A percentile compares a stretch with the other conserved stretches of the same genome.
Evolutionary conservation across 1,140 invertebrate species (phyloP).

Genomic region (Sycophaga agraensis): DNA sequence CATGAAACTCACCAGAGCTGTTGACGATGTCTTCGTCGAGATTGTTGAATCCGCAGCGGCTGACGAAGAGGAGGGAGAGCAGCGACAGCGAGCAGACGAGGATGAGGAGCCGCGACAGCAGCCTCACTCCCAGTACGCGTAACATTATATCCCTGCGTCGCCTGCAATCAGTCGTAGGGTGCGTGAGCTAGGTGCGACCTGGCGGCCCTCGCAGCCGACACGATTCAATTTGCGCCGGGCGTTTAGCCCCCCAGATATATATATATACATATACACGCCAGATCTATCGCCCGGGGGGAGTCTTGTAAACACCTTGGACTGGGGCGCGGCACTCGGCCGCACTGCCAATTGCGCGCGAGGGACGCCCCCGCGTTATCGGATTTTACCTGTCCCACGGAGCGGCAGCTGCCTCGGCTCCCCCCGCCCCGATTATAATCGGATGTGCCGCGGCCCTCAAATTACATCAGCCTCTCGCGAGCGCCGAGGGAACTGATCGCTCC

Average conservation of each 20-base stretch:
- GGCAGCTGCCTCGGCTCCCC: too few relatives aligned
- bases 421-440: too few relatives aligned
- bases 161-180: conserved; percentile 42
- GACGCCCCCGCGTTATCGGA: background rate
- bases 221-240: conserved; percentile 34
- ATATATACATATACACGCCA: too few relatives aligned
- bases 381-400: too few relatives aligned
- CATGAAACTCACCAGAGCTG: conserved; percentile 48
- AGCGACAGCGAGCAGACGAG: conserved; percentile 61
- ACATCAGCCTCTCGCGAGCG: too few relatives aligned
- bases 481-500: too few relatives aligned
- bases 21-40: conserved; percentile 48
- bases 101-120: conserved; percentile 61
- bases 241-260: conserved; percentile 1
- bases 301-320: too few relatives aligned
- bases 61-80: conserved; percentile 60
- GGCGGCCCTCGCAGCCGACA: background rate
- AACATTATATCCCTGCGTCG: conserved; percentile 56
- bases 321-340: too few relatives aligned
- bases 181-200: background rate
- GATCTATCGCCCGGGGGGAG: too few relatives aligned
- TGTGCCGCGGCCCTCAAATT: too few relatives aligned
- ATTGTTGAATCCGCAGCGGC: conserved; percentile 59
- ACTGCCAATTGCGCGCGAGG: conserved; percentile 6
- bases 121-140: conserved; percentile 59